A percentile compares a stretch with the other conserved stretches of the same genome.
Evolutionary conservation across 1,140 invertebrate genomes (phyloP).

Genomic region (Aleiodes sp.): DNA sequence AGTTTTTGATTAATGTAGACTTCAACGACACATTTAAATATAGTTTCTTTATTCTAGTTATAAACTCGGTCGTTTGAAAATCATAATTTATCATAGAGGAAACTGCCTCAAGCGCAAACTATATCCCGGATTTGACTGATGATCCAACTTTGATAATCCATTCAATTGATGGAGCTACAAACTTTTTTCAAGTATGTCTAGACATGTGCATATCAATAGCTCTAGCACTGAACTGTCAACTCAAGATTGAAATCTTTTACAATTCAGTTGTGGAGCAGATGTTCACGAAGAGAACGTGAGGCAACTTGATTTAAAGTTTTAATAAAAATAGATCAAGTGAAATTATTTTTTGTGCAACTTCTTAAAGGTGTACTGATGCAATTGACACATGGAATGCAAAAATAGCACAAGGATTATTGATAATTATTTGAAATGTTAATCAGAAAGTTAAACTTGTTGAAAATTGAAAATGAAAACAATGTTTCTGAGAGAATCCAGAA

Average conservation of each 20-base stretch:
- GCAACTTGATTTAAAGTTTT: constrained; percentile 65
- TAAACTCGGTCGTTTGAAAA: too few species aligned
- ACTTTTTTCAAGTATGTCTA: constrained; percentile 78
- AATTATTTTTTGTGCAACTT: constrained; percentile 24
- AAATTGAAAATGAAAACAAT: constrained; percentile 27
- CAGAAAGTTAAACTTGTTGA: constrained; percentile 42
- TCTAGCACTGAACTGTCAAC: too few species aligned
- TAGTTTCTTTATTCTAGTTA: too few species aligned
- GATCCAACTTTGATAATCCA: constrained; percentile 92
- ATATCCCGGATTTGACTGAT: constrained; percentile 74
- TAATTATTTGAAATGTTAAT: constrained; percentile 65
- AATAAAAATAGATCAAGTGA: constrained; percentile 49
- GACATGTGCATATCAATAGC: too few species aligned
- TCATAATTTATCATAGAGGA: constrained; percentile 88
- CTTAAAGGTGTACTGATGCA: constrained; percentile 55
- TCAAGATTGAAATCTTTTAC: constrained; percentile 83
- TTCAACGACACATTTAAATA: too few species aligned
- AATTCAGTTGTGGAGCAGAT: constrained; percentile 81
- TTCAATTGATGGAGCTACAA: constrained; percentile 80
- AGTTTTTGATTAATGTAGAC: too few species aligned
- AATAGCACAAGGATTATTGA: constrained; percentile 68
- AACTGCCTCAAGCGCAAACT: constrained; percentile 70
- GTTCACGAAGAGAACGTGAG: constrained; percentile 79
- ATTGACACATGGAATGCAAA: constrained; percentile 71
- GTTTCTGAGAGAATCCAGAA: too few species aligned